phyloP scores from a whole-genome alignment of 2,888 invertebrate genomes.

The Conus canariensis region DNA sequence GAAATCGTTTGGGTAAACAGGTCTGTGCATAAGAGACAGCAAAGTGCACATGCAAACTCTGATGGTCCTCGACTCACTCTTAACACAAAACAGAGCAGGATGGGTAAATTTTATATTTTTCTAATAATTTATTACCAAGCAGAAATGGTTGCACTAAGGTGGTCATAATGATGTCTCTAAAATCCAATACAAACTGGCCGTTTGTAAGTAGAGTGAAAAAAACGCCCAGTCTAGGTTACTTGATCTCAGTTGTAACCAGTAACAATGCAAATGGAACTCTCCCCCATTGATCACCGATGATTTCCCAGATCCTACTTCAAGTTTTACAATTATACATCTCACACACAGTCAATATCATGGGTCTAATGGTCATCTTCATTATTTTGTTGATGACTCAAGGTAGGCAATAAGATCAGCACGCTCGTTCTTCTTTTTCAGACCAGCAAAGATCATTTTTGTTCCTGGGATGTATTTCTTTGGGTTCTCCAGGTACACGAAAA shows the following conservation, averaged over 20 bases:
- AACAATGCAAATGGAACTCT: not conserved
- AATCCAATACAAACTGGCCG: no score
- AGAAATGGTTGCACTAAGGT: not conserved
- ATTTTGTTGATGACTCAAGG: constrained; percentile 88
- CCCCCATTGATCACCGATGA: not conserved
- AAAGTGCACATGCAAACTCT: no score
- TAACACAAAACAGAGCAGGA: no score
- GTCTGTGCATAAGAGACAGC: no score
- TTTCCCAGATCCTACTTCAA: not conserved
- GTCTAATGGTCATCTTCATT: not conserved
- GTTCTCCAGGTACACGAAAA: constrained; percentile 97
- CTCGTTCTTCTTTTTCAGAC: constrained; percentile 96
- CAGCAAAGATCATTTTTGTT: constrained; percentile 99
- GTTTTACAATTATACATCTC: not conserved
- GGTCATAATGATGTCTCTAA: no score
- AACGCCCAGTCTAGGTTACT: not conserved
- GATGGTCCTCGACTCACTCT: no score
- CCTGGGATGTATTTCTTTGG: constrained; percentile 99
- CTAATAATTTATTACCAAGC: constrained; percentile 8
- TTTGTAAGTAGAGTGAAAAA: no score
- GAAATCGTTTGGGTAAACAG: no score
- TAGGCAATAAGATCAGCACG: constrained; percentile 97
- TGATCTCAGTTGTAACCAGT: not conserved
- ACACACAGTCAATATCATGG: not conserved
- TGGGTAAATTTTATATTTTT: not conserved